A percentile compares a stretch with the other conserved stretches of the same genome.
Conservation (phyloP, 2,113 vertebrate genomes). For the Epinephelus fuscoguttatus region DNA sequence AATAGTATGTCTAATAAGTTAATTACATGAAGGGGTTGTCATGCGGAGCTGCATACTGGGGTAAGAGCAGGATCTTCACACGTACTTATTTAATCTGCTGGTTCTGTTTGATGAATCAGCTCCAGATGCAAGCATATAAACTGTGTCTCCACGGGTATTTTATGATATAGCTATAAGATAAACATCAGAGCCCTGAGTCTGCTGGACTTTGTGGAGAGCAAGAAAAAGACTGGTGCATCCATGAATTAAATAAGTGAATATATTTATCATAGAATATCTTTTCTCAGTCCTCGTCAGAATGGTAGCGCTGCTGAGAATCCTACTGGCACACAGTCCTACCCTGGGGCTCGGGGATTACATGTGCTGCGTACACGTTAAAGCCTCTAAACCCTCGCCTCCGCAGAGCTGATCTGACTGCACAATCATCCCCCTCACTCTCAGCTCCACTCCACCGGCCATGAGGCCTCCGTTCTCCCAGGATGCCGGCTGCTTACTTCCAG, state of each 20-base stretch:
- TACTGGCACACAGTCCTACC: conserved; percentile 57
- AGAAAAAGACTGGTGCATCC: conserved; percentile 21
- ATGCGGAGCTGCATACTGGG: conserved; percentile 33
- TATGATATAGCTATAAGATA: conserved; percentile 39
- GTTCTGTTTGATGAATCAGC: conserved; percentile 61
- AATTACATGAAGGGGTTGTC: conserved; percentile 45
- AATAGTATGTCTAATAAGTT: conserved; percentile 30
- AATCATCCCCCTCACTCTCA: conserved; percentile 60
- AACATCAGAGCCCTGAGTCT: conserved; percentile 33
- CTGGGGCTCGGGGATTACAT: conserved; percentile 76
- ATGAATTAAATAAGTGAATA: conserved; percentile 25
- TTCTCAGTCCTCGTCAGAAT: conserved; percentile 41
- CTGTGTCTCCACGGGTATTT: conserved; percentile 29
- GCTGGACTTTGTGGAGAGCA: conserved; percentile 24
- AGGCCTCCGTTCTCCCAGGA: conserved; percentile 69
- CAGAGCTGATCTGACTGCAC: conserved; percentile 77
- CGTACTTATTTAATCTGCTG: conserved; percentile 53
- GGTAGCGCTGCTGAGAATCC: conserved; percentile 45
- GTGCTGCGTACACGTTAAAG: conserved; percentile 70
- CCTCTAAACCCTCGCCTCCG: conserved; percentile 75
- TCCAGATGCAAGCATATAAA: conserved; percentile 48
- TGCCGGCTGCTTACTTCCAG: conserved; percentile 69
- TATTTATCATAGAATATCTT: conserved; percentile 46
- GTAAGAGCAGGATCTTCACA: conserved; percentile 25
- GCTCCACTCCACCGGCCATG: conserved; percentile 58